Base-by-base conservation (phyloP, 2,797 vertebrate genomes). In the Esox masquinongy region DNA sequence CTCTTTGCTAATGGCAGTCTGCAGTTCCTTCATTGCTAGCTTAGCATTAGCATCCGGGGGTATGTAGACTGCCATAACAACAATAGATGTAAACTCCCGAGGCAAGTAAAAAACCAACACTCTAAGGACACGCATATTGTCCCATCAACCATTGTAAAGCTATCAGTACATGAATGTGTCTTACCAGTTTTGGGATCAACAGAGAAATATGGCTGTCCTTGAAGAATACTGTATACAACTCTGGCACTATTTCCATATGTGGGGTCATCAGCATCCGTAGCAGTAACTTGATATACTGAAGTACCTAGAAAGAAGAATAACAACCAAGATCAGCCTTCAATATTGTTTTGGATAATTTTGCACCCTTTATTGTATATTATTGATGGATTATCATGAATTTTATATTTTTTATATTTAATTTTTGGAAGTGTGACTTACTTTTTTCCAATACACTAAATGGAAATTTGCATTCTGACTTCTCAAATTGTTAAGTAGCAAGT, bases 161-260 rank as follows among this genome's bases (percentile, higher is more conserved):
- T 14, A 34, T 51, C 39, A 36, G 76, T 71, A 70, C 8, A 72
- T 29, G 4, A 12, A 24, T 77, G 24, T 67, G 31, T 61, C 69
- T 1, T 56, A 98, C 98, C 98, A 92, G 97, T 98, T 94, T 98
- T 99, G 70, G 98, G 97, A 86, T 99, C 98, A 69, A 99, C 96
- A 0, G 98, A 99, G 92, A 99, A 99, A 90, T 99, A 99, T 77
- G 98, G 98, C 88, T 99, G 98, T 89, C 98, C 98, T 88, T 99
- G 96, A 70, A 99, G 95, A 87, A 99, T 98, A 73, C 98, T 99
- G 91, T 99, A 99, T 69, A 99, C 97, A 70, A 99, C 96, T 19
- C 96, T 94, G 43, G 98, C 98, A 0, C 98, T 99, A 88, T 99
- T 99, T 88, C 98, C 98, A 26, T 99, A 99, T 3, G 98, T 99